phyloP scores from a whole-genome alignment of 2,888 invertebrate genomes.

The Drosophila setosimentum region DNA sequence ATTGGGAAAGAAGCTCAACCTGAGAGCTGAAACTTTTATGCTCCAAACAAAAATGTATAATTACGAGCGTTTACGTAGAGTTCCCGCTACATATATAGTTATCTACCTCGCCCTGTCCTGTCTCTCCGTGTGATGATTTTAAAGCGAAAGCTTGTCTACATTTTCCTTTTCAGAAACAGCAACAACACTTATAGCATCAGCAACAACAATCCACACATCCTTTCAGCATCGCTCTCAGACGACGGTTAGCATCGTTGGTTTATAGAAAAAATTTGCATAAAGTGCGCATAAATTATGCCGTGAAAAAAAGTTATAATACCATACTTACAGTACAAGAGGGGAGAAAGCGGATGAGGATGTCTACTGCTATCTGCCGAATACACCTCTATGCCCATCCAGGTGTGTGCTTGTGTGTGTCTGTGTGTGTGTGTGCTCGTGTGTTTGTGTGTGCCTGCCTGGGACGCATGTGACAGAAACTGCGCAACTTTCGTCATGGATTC shows the following conservation, averaged over 20 bases:
- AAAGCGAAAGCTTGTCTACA: constrained; percentile 46
- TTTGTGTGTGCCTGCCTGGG: constrained; percentile 53
- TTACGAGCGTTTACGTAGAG: constrained; percentile 69
- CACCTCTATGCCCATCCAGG: constrained; percentile 31
- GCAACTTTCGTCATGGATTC: constrained; percentile 60
- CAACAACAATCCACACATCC: constrained; percentile 49
- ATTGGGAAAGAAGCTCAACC: constrained; percentile 36
- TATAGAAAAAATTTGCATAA: constrained; percentile 82
- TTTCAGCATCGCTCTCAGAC: constrained; percentile 46
- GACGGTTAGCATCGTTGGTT: constrained; percentile 62
- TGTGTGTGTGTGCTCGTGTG: constrained; percentile 46
- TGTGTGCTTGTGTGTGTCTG: constrained; percentile 36
- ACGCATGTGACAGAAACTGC: constrained; percentile 76
- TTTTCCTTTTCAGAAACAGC: constrained; percentile 43
- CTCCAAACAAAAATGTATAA: constrained; percentile 71
- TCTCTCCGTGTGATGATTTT: neutral
- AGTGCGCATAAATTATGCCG: constrained; percentile 81
- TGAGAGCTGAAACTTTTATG: constrained; percentile 50
- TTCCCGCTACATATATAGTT: constrained; percentile 28
- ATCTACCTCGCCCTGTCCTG: neutral
- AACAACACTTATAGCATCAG: constrained; percentile 26
- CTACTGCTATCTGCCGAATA: constrained; percentile 60
- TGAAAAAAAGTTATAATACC: constrained; percentile 81
- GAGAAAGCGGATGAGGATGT: constrained; percentile 15
- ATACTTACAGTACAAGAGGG: constrained; percentile 65